Conservation (phyloP, 2,113 vertebrate genomes). For the Junco hyemalis region DNA sequence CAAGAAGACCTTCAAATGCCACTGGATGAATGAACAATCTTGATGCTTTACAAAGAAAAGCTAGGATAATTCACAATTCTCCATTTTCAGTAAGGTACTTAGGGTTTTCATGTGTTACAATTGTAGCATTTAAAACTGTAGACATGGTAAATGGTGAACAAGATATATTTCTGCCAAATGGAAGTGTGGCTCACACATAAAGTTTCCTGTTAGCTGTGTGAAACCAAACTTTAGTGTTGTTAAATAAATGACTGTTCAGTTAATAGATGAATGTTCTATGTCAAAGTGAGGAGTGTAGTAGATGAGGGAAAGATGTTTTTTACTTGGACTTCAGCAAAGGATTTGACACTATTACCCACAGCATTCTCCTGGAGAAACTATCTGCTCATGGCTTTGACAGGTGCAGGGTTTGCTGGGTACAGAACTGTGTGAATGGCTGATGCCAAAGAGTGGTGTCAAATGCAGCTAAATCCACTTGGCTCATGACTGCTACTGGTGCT, state of each 20-base stretch:
- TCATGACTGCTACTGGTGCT: accelerated
- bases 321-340: not conserved
- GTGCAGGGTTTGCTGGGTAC: not conserved
- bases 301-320: not conserved
- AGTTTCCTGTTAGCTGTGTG: not conserved
- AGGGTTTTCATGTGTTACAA: not conserved
- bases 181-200: not conserved
- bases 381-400: not conserved
- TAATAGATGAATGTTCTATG: not conserved
- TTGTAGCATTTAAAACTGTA: constrained; percentile 37
- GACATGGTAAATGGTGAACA: not conserved
- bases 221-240: constrained; percentile 23
- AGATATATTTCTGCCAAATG: constrained; percentile 16
- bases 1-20: not conserved
- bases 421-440: not conserved
- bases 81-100: not conserved
- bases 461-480: not conserved
- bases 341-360: not conserved
- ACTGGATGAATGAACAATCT: not conserved
- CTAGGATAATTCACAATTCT: not conserved
- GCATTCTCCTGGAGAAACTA: not conserved
- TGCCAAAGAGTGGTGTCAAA: not conserved
- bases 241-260: not conserved
- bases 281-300: not conserved
- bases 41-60: not conserved